These are phyloP conservation scores for Cephus sareptanus DNA, from an alignment of 2,888 invertebrate species.

Conservation along the genomic window DNA sequence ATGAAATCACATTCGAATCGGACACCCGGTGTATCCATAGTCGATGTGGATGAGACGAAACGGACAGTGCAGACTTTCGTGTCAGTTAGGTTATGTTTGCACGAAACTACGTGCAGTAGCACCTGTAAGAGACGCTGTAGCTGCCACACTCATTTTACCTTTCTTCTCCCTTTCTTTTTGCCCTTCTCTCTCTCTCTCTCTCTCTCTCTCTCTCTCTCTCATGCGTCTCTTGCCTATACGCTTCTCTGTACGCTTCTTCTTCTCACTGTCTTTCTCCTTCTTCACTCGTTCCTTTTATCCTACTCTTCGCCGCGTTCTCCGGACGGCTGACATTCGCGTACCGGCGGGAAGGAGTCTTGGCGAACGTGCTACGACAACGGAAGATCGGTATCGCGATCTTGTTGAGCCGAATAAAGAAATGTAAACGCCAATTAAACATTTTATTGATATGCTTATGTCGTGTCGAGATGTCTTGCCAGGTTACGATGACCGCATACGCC, in stretches of 20 bases:
- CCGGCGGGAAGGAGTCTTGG: not conserved
- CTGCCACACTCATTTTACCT: constrained; percentile 6
- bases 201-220: too few species aligned
- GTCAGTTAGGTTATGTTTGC: not conserved
- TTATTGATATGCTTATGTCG: constrained; percentile 63
- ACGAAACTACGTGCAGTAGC: constrained; percentile 20
- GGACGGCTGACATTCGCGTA: constrained; percentile 9
- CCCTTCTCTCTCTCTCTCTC: too few species aligned
- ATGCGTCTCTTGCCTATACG: not conserved
- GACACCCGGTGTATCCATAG: not conserved
- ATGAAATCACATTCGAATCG: not conserved
- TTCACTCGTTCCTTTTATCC: not conserved
- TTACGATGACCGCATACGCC: not conserved
- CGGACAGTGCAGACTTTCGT: not conserved
- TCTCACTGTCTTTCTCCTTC: not conserved
- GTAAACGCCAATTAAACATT: constrained; percentile 64
- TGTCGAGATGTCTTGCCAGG: constrained; percentile 42
- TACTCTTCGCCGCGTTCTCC: constrained; percentile 1
- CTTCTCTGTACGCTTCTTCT: not conserved
- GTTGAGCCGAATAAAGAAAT: constrained; percentile 60
- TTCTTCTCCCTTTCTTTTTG: not conserved
- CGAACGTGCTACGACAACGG: constrained; percentile 22
- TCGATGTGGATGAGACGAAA: not conserved
- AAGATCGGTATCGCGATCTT: constrained; percentile 56
- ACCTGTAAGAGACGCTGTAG: constrained; percentile 28